Base-by-base conservation (phyloP, 53 echinoderm and acorn worm species). In the Temnopleurus reevesii region DNA sequence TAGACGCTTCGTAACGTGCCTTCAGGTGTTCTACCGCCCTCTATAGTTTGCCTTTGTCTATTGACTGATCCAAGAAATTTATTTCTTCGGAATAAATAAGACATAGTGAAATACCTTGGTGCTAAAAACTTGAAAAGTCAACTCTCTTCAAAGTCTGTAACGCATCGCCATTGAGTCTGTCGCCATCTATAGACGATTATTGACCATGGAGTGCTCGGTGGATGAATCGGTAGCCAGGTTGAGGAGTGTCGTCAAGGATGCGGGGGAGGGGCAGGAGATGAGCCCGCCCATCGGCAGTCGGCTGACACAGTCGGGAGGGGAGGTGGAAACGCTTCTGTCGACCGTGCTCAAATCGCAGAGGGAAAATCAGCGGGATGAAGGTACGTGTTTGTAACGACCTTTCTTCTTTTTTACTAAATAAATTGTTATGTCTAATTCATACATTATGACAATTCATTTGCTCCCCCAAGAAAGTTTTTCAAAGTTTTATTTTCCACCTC, bases 1-100 rank as follows among this genome's bases (percentile, higher is more conserved):
- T 87, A 87, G 88, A 87, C 71, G 34, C 88, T 87, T 87, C 88
- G 53, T 49, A 27, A n/a, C 29, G 88, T 87, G 88, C 88, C 88
- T 87, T 87, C 55, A 30, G 54, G 66, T 46, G 17, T 63, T n/a
- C 35, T 21, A 31, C 4, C 28, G 61, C 45, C 85, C 85, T 85
- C 60, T 27, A 21, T 18, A 34, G 55, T 55, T 57, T 83, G 85
- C 85, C 85, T 85, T 85, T 36, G 18, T 82, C 54, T 49, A 26
- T 79, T 47, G 49, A 79, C 71, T 38, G 80, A 80, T 35, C 56
- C 6, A 12, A 83, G 35, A 15, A 31, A 35, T 6, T 36, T 5
- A 36, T 3, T 51, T n/a, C 27, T 7, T 53, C 33, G 53, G 56
- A 83, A 33, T 38, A 33, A 10, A 55, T 38, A 33, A 10, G 36